Base-by-base conservation (phyloP, 2,888 invertebrate genomes). In the Herminia tarsipennalis region DNA sequence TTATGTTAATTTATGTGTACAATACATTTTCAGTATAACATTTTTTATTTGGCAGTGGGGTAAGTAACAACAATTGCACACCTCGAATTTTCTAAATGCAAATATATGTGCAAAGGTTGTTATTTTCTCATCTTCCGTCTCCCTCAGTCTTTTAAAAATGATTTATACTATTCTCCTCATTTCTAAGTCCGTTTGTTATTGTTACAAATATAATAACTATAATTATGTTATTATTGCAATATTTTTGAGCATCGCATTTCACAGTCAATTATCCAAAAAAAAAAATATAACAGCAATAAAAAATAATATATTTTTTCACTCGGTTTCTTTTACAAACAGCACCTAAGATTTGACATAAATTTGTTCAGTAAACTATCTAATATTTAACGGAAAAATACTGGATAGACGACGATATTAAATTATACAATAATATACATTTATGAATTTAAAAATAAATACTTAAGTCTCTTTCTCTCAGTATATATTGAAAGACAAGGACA, bases 311-410 rank as follows among this genome's bases (percentile, higher is more conserved):
- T 41, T 55, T 50, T 34, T 37, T 27, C 34, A 38, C 37, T 36
- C 39, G 29, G 34, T 59, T 56, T 59, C 50, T 39, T 21, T 46
- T 61, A 58, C 30, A 55, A 32, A 66, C 66, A 81, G 82, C 82
- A 82, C 82, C 82, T 78, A 81, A 62, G 65, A 37, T 67, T 71
- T 68, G 69, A 68, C 71, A 72, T 65, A 68, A 74, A 76, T 78
- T 81, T 81, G 75, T 78, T 80, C 77, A 65, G 68, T 70, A 63
- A 46, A 61, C 64, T 72, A 75, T 61, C 66, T 70, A 70, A 61
- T 29, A 45, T 52, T 48, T 13, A 45, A 57, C 27, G 6, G 17
- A 36, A 55, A 52, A 65, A 65, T 60, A 65, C 65, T 65, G 65
- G 46, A 58, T 43, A 52, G 39, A n/a, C n/a, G n/a, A n/a, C 45